Conservation (phyloP, 2,888 invertebrate species). For the Marronus borbonicus region DNA sequence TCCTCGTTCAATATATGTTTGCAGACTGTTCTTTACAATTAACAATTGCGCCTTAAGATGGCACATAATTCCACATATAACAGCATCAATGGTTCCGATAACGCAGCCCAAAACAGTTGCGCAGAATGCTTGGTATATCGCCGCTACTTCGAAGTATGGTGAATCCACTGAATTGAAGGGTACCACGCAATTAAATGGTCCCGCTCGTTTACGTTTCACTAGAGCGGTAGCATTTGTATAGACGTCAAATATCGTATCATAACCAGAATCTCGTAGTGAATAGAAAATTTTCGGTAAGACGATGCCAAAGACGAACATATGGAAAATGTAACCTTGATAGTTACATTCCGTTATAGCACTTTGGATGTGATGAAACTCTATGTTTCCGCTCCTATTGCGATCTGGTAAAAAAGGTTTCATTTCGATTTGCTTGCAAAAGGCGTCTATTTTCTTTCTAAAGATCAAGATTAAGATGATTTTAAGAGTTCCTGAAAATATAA, state of each 20-base stretch:
- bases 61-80: constrained; percentile 53
- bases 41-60: constrained; percentile 53
- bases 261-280: constrained; percentile 37
- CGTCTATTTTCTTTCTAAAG: constrained; percentile 43
- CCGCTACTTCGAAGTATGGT: constrained; percentile 50
- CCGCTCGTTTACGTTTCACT: constrained; percentile 15
- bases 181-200: constrained; percentile 51
- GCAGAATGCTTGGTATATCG: constrained; percentile 49
- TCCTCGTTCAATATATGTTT: constrained; percentile 50
- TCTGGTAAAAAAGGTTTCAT: constrained; percentile 49
- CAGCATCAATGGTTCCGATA: constrained; percentile 51
- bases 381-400: constrained; percentile 44
- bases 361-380: constrained; percentile 47
- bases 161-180: constrained; percentile 51
- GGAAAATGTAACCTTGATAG: constrained; percentile 45
- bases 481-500: constrained; percentile 43
- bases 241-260: constrained; percentile 18
- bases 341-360: constrained; percentile 47
- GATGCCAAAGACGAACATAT: constrained; percentile 48
- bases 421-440: constrained; percentile 44
- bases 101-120: constrained; percentile 48
- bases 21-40: constrained; percentile 52
- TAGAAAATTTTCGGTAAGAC: constrained; percentile 40
- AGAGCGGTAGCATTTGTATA: constrained; percentile 5
- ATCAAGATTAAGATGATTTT: constrained; percentile 48